Conservation (phyloP, 2,113 vertebrate genomes). For the Triplophysa rosa region DNA sequence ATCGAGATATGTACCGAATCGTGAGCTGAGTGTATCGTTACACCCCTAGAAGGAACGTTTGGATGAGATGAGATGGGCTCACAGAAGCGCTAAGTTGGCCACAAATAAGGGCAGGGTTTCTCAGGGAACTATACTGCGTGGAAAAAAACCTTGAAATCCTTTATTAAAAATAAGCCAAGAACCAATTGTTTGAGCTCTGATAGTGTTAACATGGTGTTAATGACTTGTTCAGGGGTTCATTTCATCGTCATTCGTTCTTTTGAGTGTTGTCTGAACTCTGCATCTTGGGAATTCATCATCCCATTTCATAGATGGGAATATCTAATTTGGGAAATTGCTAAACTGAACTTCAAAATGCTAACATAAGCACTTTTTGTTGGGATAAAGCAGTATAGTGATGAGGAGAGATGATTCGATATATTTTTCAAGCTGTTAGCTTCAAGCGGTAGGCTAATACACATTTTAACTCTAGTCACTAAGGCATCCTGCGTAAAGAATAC, state of each 20-base stretch:
- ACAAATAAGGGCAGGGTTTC: slow-evolving; percentile 20
- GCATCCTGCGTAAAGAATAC: too few species aligned
- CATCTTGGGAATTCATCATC: background rate
- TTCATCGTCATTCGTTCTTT: background rate
- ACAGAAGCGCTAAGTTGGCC: background rate
- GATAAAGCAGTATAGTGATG: too few species aligned
- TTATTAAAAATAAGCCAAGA: background rate
- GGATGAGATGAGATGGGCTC: background rate
- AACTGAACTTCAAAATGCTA: background rate
- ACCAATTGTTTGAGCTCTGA: background rate
- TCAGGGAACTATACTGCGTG: slow-evolving; percentile 43
- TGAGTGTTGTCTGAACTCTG: background rate
- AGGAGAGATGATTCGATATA: too few species aligned
- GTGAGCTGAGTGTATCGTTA: too few species aligned
- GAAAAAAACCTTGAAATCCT: background rate
- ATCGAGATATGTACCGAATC: too few species aligned
- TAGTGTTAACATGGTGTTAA: background rate
- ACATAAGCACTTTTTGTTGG: background rate
- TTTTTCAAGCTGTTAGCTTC: too few species aligned
- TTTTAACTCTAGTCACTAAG: too few species aligned
- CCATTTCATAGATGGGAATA: slow-evolving; percentile 1
- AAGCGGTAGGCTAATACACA: too few species aligned
- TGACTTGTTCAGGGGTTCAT: background rate
- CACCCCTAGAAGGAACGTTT: background rate
- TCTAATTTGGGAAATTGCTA: too few species aligned